Conservation (phyloP, 2,113 vertebrate genomes). For the Sturnira hondurensis region DNA sequence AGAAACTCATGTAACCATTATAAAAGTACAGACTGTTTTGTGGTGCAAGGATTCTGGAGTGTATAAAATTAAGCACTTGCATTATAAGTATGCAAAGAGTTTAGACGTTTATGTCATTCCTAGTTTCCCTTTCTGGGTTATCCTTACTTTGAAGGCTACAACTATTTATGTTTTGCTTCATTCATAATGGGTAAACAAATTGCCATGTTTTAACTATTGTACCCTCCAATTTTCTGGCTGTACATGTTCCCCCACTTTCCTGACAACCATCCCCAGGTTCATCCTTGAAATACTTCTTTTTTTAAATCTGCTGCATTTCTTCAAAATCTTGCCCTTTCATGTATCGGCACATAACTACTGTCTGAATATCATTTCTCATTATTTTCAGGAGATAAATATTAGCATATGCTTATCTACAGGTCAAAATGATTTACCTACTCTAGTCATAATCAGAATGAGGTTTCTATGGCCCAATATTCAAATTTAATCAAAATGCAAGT, state of each 20-base stretch:
- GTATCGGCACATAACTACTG: background rate
- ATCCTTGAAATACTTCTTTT: background rate
- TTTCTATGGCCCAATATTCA: background rate
- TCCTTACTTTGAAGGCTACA: background rate
- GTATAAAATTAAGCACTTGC: background rate
- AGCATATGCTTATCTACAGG: background rate
- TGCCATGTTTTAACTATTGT: background rate
- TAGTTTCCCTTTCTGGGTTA: background rate
- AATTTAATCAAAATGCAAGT: conserved; percentile 19
- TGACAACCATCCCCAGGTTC: background rate
- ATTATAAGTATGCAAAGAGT: background rate
- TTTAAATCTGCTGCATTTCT: background rate
- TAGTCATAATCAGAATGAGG: background rate
- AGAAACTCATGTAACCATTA: background rate
- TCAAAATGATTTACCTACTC: background rate
- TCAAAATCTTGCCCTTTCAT: background rate
- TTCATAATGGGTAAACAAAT: background rate
- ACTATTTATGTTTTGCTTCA: background rate
- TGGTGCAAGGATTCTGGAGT: background rate
- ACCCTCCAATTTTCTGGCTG: background rate
- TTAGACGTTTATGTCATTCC: background rate
- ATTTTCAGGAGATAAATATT: background rate
- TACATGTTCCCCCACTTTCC: background rate
- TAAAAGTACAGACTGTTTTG: background rate
- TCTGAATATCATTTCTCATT: background rate